These are phyloP conservation scores for Willowsia nigromaculata DNA, from an alignment of 2,888 invertebrate species.

Conservation along the genomic window DNA sequence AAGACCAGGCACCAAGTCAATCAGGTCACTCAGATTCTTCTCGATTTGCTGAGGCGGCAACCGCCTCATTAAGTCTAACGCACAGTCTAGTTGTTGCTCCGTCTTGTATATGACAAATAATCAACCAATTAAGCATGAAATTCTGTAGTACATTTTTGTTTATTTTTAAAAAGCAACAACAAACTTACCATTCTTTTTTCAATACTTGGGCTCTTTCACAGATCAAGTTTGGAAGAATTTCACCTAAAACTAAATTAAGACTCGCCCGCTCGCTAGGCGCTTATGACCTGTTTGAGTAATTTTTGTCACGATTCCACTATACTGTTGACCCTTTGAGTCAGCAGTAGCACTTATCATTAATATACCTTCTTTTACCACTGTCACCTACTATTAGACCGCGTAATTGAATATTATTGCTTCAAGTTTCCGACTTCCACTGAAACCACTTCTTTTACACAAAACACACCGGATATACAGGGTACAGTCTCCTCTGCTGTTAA, in stretches of 20 bases:
- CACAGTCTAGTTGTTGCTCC: slow-evolving; percentile 99
- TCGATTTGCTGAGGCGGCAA: slow-evolving; percentile 99
- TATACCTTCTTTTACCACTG: no score
- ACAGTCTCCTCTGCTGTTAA: no score
- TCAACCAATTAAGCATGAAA: not conserved
- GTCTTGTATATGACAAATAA: slow-evolving; percentile 83
- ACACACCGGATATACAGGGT: not conserved
- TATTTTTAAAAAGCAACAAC: no score
- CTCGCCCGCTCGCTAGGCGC: not conserved
- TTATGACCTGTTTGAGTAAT: not conserved
- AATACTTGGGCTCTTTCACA: not conserved
- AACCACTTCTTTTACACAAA: no score
- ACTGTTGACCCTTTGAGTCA: no score
- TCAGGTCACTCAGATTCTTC: slow-evolving; percentile 98
- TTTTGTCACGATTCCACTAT: not conserved
- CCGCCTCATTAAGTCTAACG: slow-evolving; percentile 98
- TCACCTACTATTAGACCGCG: no score
- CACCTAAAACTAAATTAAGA: not conserved
- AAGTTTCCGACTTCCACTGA: no score
- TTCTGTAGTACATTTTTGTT: no score
- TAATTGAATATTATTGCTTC: no score
- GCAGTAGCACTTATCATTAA: no score
- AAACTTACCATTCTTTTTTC: slow-evolving; percentile 30
- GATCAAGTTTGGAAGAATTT: slow-evolving; percentile 1
- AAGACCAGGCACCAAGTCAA: slow-evolving; percentile 96